Evolutionary conservation across 92 coral and sea anemone genomes (phyloP).

Genomic region (Palythoa heliodiscus): DNA sequence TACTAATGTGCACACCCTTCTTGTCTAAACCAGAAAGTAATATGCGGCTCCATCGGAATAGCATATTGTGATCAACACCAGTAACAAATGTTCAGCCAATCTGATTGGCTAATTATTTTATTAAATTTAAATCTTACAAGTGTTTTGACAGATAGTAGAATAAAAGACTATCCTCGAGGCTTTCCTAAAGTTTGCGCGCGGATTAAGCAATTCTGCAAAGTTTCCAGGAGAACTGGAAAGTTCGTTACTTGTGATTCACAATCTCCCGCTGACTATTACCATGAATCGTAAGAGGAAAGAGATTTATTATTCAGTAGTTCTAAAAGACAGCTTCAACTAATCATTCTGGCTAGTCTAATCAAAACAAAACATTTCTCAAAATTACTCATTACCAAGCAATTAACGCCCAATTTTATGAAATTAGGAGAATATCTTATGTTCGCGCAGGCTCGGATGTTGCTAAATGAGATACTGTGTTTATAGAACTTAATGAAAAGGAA

Average conservation of each 20-base stretch:
- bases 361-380: conserved; percentile 47
- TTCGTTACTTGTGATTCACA: background rate
- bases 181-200: background rate
- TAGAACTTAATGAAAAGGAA: background rate
- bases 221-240: background rate
- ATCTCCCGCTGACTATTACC: conserved; percentile 39
- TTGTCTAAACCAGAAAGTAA: conserved; percentile 9
- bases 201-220: background rate
- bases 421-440: conserved; percentile 38
- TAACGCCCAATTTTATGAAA: conserved; percentile 48
- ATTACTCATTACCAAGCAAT: conserved; percentile 55
- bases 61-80: conserved; percentile 21
- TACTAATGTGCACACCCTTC: background rate
- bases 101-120: conserved; percentile 39
- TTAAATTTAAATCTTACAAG: conserved; percentile 27
- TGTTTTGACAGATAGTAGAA: conserved; percentile 45
- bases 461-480: background rate
- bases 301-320: conserved; percentile 46
- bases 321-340: conserved; percentile 41
- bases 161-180: conserved; percentile 26
- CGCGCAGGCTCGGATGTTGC: background rate
- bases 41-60: conserved; percentile 2
- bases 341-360: conserved; percentile 40
- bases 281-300: conserved; percentile 24
- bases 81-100: conserved; percentile 10